Evolutionary conservation across 2,113 vertebrate species (phyloP).

Genomic region (Apodemus speciosus): DNA sequence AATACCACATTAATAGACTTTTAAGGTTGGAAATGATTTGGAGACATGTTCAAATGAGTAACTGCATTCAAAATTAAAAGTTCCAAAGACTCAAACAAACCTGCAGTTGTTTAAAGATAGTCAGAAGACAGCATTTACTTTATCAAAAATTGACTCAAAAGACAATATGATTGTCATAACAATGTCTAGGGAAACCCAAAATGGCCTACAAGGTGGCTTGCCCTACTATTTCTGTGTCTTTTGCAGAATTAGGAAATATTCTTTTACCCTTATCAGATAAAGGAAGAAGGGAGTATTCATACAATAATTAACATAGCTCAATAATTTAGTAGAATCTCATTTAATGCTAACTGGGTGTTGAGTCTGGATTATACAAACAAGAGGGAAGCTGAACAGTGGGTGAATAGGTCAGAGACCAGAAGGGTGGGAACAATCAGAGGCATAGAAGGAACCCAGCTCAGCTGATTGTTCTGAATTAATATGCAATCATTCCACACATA

Average conservation of each 20-base stretch:
- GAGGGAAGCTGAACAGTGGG: not conserved
- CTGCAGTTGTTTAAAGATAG: not conserved
- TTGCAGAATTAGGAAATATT: not conserved
- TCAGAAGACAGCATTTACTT: not conserved
- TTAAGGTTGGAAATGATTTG: not conserved
- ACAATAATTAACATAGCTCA: not conserved
- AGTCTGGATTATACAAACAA: not conserved
- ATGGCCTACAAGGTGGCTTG: not conserved
- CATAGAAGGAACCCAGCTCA: not conserved
- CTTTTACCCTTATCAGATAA: not conserved
- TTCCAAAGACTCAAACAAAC: not conserved
- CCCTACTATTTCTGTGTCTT: not conserved
- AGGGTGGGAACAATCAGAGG: not conserved
- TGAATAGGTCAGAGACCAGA: not conserved
- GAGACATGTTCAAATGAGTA: not conserved
- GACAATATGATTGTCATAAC: not conserved
- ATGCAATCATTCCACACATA: not conserved
- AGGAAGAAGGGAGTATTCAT: not conserved
- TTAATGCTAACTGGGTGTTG: not conserved
- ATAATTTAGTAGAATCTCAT: not conserved
- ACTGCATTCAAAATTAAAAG: constrained; percentile 29
- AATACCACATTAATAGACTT: not conserved
- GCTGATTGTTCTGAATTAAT: not conserved
- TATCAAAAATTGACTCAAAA: not conserved
- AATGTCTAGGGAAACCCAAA: not conserved